Conservation (phyloP, 1,140 invertebrate species). For the Ruditapes philippinarum region DNA sequence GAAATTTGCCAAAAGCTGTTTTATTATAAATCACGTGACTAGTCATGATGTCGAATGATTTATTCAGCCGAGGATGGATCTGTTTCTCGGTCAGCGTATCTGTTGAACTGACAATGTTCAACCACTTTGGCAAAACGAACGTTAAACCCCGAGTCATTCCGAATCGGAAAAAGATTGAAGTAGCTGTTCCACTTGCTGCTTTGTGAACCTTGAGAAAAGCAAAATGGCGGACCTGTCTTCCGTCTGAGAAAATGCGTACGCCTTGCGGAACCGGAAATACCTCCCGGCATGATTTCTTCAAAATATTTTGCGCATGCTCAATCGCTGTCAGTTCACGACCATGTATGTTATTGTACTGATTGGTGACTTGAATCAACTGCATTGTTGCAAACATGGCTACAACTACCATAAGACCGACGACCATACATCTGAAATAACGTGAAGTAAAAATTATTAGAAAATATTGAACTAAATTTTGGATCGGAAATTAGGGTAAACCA, state of each 20-base stretch:
- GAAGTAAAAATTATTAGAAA: too few species aligned
- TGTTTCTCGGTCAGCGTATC: slow-evolving; percentile 39
- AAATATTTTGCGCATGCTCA: slow-evolving; percentile 12
- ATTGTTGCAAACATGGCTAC: not conserved
- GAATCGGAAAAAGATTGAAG: slow-evolving; percentile 79
- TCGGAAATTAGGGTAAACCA: too few species aligned
- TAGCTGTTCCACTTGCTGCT: slow-evolving; percentile 78
- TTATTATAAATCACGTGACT: slow-evolving; percentile 78
- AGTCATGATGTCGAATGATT: slow-evolving; percentile 76
- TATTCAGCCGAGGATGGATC: slow-evolving; percentile 45
- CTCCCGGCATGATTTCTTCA: slow-evolving; percentile 26
- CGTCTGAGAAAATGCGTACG: slow-evolving; percentile 46
- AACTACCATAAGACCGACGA: not conserved
- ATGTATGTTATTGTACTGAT: not conserved
- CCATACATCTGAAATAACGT: slow-evolving; percentile 20
- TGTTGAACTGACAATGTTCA: slow-evolving; percentile 64
- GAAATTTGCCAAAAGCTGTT: slow-evolving; percentile 54
- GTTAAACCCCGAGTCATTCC: slow-evolving; percentile 70
- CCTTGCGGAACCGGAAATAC: slow-evolving; percentile 32
- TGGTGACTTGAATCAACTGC: slow-evolving; percentile 5
- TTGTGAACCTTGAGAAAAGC: slow-evolving; percentile 82
- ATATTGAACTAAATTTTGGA: too few species aligned
- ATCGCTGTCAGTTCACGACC: not conserved
- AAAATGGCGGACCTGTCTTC: slow-evolving; percentile 71
- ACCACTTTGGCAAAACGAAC: slow-evolving; percentile 73